Conservation (phyloP, 1,140 invertebrate genomes). For the Drosophila cardini region DNA sequence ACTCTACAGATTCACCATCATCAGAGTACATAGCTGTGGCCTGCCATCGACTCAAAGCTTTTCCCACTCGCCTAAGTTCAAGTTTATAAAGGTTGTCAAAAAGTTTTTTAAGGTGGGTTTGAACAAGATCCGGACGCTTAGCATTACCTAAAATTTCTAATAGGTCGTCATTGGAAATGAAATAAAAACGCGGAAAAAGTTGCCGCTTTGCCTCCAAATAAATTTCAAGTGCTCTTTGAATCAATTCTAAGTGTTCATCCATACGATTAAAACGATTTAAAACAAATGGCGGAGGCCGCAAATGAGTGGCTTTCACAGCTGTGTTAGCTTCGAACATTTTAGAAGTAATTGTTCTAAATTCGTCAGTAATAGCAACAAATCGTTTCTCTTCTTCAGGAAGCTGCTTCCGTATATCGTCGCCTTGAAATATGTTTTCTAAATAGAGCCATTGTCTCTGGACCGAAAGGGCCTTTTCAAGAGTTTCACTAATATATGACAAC, state of each 20-base stretch:
- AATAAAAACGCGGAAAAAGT: constrained; percentile 93
- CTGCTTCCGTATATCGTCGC: constrained; percentile 93
- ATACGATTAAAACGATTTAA: constrained; percentile 88
- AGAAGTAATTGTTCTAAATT: constrained; percentile 90
- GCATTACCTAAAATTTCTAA: constrained; percentile 94
- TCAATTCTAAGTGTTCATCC: constrained; percentile 88
- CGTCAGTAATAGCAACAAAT: constrained; percentile 89
- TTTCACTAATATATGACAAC: constrained; percentile 91
- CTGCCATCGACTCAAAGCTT: constrained; percentile 80
- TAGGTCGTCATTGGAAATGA: constrained; percentile 95
- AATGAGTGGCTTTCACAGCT: constrained; percentile 86
- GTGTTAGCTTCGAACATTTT: constrained; percentile 86
- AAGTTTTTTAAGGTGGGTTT: constrained; percentile 93
- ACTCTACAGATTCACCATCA: constrained; percentile 92
- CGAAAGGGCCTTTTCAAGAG: constrained; percentile 90
- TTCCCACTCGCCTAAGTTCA: constrained; percentile 88
- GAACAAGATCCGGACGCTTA: constrained; percentile 92
- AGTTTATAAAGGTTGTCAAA: constrained; percentile 93
- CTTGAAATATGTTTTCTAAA: constrained; percentile 93
- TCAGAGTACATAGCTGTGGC: constrained; percentile 91
- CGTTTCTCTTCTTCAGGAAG: constrained; percentile 91
- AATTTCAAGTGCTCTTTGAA: constrained; percentile 90
- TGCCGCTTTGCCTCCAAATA: constrained; percentile 94
- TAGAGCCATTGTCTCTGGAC: constrained; percentile 93
- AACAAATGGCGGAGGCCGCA: constrained; percentile 86